These are phyloP conservation scores for Elmis aenea DNA, from an alignment of 2,888 invertebrate genomes.

Conservation along the genomic window DNA sequence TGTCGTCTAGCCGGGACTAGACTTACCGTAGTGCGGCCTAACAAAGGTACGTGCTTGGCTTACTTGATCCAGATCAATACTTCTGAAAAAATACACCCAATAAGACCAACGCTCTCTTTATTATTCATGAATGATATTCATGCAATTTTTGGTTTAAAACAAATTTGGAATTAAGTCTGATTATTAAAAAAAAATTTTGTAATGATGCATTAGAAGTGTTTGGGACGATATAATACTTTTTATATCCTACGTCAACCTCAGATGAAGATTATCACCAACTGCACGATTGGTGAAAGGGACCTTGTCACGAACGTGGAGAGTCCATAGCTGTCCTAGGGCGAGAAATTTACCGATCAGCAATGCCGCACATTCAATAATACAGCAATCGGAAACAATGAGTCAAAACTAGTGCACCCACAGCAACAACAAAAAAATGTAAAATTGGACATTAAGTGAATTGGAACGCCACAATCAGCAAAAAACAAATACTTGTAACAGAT, in stretches of 20 bases:
- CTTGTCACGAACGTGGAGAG: constrained; percentile 37
- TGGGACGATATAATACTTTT: neutral
- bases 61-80: constrained; percentile 61
- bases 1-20: constrained; percentile 53
- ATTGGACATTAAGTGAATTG: too few relatives aligned
- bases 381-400: too few relatives aligned
- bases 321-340: constrained; percentile 46
- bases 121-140: constrained; percentile 13
- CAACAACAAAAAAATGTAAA: too few relatives aligned
- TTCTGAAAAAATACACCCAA: constrained; percentile 79
- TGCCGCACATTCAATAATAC: constrained; percentile 27
- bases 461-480: too few relatives aligned
- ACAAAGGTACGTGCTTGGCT: constrained; percentile 54
- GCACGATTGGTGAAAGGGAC: constrained; percentile 39
- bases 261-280: constrained; percentile 36
- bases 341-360: constrained; percentile 47
- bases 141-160: constrained; percentile 7
- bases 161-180: neutral
- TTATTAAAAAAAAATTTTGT: neutral
- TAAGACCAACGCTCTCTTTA: constrained; percentile 49
- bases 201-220: too few relatives aligned
- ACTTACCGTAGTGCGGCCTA: constrained; percentile 64
- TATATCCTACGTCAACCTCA: constrained; percentile 24
- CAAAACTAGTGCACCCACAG: too few relatives aligned
- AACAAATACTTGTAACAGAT: too few relatives aligned